A percentile compares a stretch with the other conserved stretches of the same genome.
These are phyloP conservation scores for Rhingia rostrata DNA, from an alignment of 2,888 invertebrate genomes.

Conservation along the genomic window DNA sequence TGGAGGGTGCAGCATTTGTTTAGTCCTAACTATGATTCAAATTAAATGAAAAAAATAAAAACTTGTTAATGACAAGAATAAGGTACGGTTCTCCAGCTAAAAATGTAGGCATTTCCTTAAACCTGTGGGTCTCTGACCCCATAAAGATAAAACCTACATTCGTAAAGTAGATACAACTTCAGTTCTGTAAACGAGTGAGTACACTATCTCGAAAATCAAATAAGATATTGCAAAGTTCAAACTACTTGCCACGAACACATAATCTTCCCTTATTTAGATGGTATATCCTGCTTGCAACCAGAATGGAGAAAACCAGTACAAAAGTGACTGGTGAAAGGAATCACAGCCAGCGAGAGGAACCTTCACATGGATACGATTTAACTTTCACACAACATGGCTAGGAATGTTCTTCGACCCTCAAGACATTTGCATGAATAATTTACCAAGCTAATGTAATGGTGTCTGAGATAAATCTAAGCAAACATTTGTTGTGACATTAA, in stretches of 20 bases:
- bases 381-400: slow-evolving; percentile 49
- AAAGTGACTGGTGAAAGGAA: slow-evolving; percentile 16
- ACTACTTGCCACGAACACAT: slow-evolving; percentile 55
- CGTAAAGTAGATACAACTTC: no score
- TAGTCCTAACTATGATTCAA: no score
- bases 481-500: slow-evolving; percentile 70
- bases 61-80: no score
- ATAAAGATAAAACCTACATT: no score
- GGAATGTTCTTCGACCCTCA: slow-evolving; percentile 60
- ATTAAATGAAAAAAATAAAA: no score
- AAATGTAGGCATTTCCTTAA: no score
- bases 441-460: slow-evolving; percentile 70
- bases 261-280: slow-evolving; percentile 47
- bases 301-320: slow-evolving; percentile 8
- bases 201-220: neutral
- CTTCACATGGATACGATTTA: slow-evolving; percentile 43
- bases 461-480: slow-evolving; percentile 69
- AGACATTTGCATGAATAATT: slow-evolving; percentile 72
- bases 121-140: no score
- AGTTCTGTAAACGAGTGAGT: neutral
- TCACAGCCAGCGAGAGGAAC: slow-evolving; percentile 22
- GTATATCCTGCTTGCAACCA: slow-evolving; percentile 23
- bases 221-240: slow-evolving; percentile 55
- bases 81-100: no score
- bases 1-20: no score